Evolutionary conservation across 2,888 invertebrate species (phyloP).

Genomic region (Ellobium chinense): DNA sequence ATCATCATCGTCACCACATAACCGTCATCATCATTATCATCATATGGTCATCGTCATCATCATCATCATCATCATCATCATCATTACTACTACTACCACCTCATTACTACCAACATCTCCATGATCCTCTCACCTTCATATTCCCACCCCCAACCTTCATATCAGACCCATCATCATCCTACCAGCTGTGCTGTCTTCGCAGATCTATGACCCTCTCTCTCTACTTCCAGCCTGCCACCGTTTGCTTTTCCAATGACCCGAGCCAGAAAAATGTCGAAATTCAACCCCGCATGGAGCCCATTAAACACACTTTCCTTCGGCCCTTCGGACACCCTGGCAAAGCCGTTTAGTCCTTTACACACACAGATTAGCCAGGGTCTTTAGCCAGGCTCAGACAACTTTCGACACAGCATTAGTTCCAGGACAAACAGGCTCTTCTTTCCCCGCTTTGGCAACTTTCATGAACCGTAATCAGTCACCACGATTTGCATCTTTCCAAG

Average conservation of each 20-base stretch:
- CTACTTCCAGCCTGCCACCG: neutral
- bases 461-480: neutral
- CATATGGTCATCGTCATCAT: no score
- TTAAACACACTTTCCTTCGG: constrained; percentile 2
- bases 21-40: no score
- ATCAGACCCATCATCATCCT: no score
- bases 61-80: no score
- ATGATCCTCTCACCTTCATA: no score
- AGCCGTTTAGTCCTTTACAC: neutral
- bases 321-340: neutral
- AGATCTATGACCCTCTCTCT: no score
- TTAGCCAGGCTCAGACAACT: neutral
- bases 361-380: constrained; percentile 11
- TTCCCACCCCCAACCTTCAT: no score
- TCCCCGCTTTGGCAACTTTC: neutral
- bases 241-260: neutral
- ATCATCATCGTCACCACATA: no score
- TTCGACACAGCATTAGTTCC: constrained; percentile 11
- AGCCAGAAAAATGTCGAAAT: neutral
- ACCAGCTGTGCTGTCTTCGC: no score
- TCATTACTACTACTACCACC: no score
- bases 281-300: neutral
- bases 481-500: constrained; percentile 5
- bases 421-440: neutral
- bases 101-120: no score